A percentile compares a stretch with the other conserved stretches of the same genome.
phyloP scores from a whole-genome alignment of 1,140 invertebrate species.

The Telenomus remus region DNA sequence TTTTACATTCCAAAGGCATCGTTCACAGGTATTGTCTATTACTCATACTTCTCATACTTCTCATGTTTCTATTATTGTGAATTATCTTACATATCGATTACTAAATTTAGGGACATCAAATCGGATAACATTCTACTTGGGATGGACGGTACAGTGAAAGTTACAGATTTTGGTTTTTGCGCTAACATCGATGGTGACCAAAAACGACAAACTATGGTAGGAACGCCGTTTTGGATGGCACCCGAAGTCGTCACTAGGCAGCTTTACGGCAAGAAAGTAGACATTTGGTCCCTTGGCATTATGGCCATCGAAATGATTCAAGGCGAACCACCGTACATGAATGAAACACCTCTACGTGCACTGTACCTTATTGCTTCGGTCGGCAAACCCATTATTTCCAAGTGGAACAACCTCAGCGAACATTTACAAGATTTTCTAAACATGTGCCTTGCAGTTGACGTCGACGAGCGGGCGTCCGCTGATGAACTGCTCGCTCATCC shows the following conservation, averaged over 20 bases:
- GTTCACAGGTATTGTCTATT: constrained; percentile 78
- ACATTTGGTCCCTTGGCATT: constrained; percentile 97
- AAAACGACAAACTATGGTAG: constrained; percentile 97
- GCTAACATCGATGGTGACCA: constrained; percentile 92
- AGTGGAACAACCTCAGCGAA: constrained; percentile 87
- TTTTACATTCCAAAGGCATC: constrained; percentile 92
- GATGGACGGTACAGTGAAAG: constrained; percentile 97
- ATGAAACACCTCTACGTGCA: constrained; percentile 93
- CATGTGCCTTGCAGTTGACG: constrained; percentile 93
- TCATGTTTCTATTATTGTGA: too few species aligned
- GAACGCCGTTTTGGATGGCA: constrained; percentile 89
- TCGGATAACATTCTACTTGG: constrained; percentile 97
- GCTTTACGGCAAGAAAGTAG: constrained; percentile 92
- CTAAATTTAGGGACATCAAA: constrained; percentile 87
- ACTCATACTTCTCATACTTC: too few species aligned
- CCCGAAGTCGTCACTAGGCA: constrained; percentile 92
- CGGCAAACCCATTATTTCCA: constrained; percentile 92
- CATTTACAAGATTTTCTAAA: constrained; percentile 90
- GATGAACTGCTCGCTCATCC: constrained; percentile 90
- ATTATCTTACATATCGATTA: too few species aligned
- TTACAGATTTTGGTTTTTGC: constrained; percentile 99
- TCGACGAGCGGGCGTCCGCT: constrained; percentile 89
- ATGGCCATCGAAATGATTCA: constrained; percentile 99
- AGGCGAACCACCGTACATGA: constrained; percentile 86
- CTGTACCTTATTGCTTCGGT: constrained; percentile 95